These are phyloP conservation scores for Spheniscus mendiculus DNA, from an alignment of 2,113 vertebrate genomes.

Conservation along the genomic window DNA sequence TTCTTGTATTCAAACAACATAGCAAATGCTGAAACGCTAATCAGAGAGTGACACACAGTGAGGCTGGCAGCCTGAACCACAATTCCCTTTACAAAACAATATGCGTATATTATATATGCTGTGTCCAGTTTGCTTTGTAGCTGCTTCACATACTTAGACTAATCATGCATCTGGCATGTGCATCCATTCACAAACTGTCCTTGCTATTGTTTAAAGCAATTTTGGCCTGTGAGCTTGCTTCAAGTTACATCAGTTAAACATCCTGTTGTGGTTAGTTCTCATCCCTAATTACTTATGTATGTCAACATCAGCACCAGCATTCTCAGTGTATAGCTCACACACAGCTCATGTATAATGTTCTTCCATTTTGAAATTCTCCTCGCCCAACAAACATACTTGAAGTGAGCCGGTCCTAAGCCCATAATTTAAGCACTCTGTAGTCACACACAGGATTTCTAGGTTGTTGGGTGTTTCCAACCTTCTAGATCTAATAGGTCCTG, in stretches of 20 bases:
- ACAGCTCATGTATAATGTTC: not conserved
- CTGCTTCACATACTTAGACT: not conserved
- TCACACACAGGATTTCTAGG: not conserved
- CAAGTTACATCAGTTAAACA: constrained; percentile 11
- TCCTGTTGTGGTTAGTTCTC: constrained; percentile 32
- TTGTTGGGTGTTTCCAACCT: not conserved
- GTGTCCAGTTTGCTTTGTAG: not conserved
- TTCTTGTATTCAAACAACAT: not conserved
- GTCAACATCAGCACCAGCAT: constrained; percentile 23
- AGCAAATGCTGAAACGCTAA: not conserved
- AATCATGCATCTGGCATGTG: not conserved
- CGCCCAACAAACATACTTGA: not conserved
- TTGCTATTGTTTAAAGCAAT: not conserved
- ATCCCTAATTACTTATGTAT: not conserved
- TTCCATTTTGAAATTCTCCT: not conserved
- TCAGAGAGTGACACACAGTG: not conserved
- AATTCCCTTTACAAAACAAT: not conserved
- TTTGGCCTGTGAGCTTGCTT: not conserved
- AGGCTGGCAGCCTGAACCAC: not conserved
- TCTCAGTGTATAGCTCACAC: not conserved
- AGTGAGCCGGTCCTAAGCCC: not conserved
- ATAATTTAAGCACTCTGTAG: not conserved
- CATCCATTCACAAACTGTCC: not conserved
- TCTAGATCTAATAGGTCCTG: not conserved
- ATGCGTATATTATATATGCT: not conserved